Conservation (phyloP, 1,140 invertebrate genomes). For the Microplitis mediator region DNA sequence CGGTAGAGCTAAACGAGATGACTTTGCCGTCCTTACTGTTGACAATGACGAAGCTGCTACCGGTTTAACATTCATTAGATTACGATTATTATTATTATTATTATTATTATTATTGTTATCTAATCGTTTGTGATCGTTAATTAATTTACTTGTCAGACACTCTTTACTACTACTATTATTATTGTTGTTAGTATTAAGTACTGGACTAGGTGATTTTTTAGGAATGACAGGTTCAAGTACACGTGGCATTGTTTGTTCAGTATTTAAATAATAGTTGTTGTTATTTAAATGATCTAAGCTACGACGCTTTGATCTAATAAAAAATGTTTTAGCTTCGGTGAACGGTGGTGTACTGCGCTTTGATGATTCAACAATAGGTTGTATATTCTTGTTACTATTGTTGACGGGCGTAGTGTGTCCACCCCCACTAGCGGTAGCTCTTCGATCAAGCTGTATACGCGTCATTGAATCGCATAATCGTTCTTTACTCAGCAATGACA, state of each 20-base stretch:
- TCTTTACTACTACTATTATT: too few species aligned
- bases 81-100: slow-evolving; percentile 41
- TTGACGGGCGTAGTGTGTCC: slow-evolving; percentile 1
- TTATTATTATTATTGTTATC: slow-evolving; percentile 35
- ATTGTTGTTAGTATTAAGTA: slow-evolving; percentile 26
- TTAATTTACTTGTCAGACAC: too few species aligned
- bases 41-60: slow-evolving; percentile 30
- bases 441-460: slow-evolving; percentile 35
- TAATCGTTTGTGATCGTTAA: too few species aligned
- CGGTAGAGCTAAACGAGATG: slow-evolving; percentile 28
- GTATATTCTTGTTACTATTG: slow-evolving; percentile 27
- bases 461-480: slow-evolving; percentile 58
- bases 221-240: slow-evolving; percentile 15
- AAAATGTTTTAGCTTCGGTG: slow-evolving; percentile 13
- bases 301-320: slow-evolving; percentile 32
- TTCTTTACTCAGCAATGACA: slow-evolving; percentile 67
- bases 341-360: too few species aligned
- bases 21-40: slow-evolving; percentile 36
- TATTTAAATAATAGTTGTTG: slow-evolving; percentile 1
- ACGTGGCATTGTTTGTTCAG: not conserved
- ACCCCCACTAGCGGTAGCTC: slow-evolving; percentile 13
- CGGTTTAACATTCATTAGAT: not conserved
- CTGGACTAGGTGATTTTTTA: slow-evolving; percentile 28
- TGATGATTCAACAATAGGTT: too few species aligned
- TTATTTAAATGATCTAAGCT: slow-evolving; percentile 39